phyloP scores from a whole-genome alignment of 2,888 invertebrate species.

The Stenurella melanura region DNA sequence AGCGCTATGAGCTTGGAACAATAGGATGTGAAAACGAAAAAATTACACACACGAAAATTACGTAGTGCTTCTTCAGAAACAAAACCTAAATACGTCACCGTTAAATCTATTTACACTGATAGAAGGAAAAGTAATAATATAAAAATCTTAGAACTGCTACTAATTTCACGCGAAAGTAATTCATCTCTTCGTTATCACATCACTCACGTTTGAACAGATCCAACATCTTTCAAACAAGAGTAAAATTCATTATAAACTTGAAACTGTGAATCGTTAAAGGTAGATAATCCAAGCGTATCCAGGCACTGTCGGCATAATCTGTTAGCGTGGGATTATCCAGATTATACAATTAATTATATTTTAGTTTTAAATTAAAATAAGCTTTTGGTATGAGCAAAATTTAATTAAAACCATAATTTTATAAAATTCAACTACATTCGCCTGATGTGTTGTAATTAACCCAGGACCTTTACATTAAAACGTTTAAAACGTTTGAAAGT shows the following conservation, averaged over 20 bases:
- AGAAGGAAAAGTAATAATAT: not conserved
- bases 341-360: constrained; percentile 17
- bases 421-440: not conserved
- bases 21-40: no score
- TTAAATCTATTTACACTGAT: not conserved
- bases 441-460: constrained; percentile 14
- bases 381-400: not conserved
- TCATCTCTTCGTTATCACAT: not conserved
- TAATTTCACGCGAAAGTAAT: no score
- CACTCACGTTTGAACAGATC: not conserved
- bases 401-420: constrained; percentile 26
- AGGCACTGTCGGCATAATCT: not conserved
- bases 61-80: no score
- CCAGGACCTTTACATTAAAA: constrained; percentile 18
- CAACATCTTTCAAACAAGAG: not conserved
- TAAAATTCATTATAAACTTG: not conserved
- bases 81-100: no score
- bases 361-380: constrained; percentile 15
- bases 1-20: no score
- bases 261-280: not conserved
- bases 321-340: not conserved
- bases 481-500: constrained; percentile 16
- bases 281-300: constrained; percentile 2
- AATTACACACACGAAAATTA: no score
- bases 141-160: no score